Conservation (phyloP, 2,888 invertebrate genomes). For the Falcaria lacertinaria region DNA sequence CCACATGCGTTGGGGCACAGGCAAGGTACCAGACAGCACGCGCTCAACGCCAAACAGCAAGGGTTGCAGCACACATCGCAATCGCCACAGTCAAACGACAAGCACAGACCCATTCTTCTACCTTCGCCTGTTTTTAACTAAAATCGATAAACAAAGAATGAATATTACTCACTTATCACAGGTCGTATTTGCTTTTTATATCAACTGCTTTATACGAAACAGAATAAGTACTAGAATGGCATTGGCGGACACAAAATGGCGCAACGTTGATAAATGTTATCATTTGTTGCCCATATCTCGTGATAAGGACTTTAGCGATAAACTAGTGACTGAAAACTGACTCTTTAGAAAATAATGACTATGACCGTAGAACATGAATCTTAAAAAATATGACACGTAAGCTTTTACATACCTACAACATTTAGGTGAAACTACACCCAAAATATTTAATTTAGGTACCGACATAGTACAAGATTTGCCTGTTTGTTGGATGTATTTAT, state of each 20-base stretch:
- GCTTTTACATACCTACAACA: too few relatives aligned
- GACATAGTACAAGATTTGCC: too few relatives aligned
- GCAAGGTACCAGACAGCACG: slow-evolving; percentile 67
- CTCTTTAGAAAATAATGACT: too few relatives aligned
- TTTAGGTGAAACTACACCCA: too few relatives aligned
- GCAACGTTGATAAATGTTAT: slow-evolving; percentile 30
- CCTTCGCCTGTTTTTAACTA: slow-evolving; percentile 38
- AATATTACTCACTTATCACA: not conserved
- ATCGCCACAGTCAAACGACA: slow-evolving; percentile 67
- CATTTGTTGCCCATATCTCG: slow-evolving; percentile 35
- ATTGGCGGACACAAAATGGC: slow-evolving; percentile 27
- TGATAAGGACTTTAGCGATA: slow-evolving; percentile 24
- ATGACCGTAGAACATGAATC: too few relatives aligned
- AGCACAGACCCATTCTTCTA: slow-evolving; percentile 61
- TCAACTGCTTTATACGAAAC: slow-evolving; percentile 15
- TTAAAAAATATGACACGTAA: too few relatives aligned
- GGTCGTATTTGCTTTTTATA: slow-evolving; percentile 4
- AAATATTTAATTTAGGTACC: too few relatives aligned
- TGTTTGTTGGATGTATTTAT: too few relatives aligned
- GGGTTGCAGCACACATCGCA: slow-evolving; percentile 65
- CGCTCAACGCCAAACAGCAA: slow-evolving; percentile 65
- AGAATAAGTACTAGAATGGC: slow-evolving; percentile 20
- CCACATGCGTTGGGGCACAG: slow-evolving; percentile 71
- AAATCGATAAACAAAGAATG: slow-evolving; percentile 37
- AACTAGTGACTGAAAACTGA: too few relatives aligned